A percentile compares a stretch with the other conserved stretches of the same genome.
These are phyloP conservation scores for Phaedon cochleariae DNA, from an alignment of 2,888 invertebrate species.

Conservation along the genomic window DNA sequence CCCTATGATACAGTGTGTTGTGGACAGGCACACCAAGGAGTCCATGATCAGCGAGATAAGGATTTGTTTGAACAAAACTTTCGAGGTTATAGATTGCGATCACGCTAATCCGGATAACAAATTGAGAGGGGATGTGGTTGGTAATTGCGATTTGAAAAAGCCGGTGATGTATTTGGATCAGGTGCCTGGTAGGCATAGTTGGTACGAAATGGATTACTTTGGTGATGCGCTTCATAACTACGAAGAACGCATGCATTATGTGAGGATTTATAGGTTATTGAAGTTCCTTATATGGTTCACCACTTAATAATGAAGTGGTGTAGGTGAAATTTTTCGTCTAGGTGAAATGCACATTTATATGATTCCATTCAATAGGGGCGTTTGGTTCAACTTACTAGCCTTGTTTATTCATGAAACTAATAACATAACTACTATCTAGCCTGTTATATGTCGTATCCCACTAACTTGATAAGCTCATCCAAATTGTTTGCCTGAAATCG, in stretches of 20 bases:
- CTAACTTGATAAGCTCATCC: no score
- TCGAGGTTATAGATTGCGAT: conserved; percentile 74
- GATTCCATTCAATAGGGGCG: background rate
- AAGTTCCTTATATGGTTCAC: conserved; percentile 72
- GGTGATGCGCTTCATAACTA: conserved; percentile 39
- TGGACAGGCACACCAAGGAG: conserved; percentile 66
- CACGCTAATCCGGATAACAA: conserved; percentile 59
- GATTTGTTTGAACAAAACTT: conserved; percentile 75
- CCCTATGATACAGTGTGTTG: conserved; percentile 72
- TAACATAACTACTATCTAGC: no score
- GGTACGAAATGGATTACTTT: conserved; percentile 35
- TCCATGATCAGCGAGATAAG: conserved; percentile 75
- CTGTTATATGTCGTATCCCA: no score
- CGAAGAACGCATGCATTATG: conserved; percentile 42
- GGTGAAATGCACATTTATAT: background rate
- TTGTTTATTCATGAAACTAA: no score
- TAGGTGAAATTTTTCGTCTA: background rate
- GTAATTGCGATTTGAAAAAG: conserved; percentile 68
- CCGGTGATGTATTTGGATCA: conserved; percentile 68
- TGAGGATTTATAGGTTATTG: conserved; percentile 67
- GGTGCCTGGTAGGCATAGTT: conserved; percentile 56
- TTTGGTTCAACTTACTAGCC: no score
- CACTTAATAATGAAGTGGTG: conserved; percentile 57
- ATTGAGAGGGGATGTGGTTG: conserved; percentile 62
- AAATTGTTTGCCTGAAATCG: no score